Evolutionary conservation across 2,113 vertebrate genomes (phyloP).

Genomic region (Centropristis striata): DNA sequence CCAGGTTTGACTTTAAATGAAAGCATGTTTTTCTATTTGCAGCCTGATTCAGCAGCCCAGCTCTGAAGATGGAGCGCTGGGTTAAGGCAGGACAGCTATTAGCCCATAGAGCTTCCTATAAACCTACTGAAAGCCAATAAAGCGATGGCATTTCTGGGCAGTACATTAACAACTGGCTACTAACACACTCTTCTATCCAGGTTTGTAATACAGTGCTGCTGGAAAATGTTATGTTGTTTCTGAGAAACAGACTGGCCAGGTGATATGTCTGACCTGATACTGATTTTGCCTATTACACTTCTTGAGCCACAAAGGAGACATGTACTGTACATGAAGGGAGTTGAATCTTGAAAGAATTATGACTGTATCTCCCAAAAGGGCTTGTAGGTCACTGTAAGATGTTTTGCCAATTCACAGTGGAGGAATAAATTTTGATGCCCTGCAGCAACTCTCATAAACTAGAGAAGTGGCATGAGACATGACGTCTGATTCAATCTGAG

Average conservation of each 20-base stretch:
- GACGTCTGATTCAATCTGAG: constrained; percentile 40
- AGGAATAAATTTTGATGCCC: neutral
- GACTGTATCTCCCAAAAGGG: neutral
- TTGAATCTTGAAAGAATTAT: constrained; percentile 4
- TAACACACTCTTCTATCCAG: constrained; percentile 9
- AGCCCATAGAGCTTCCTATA: constrained; percentile 21
- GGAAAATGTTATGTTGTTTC: constrained; percentile 33
- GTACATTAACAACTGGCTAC: constrained; percentile 34
- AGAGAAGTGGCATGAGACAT: constrained; percentile 3
- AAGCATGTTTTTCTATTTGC: constrained; percentile 12
- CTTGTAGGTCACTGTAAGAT: constrained; percentile 1
- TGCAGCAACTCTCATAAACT: neutral
- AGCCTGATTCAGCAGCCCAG: constrained; percentile 40
- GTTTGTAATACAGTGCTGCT: constrained; percentile 22
- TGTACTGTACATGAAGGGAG: neutral
- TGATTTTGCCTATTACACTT: constrained; percentile 1
- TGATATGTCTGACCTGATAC: constrained; percentile 14
- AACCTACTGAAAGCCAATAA: constrained; percentile 47
- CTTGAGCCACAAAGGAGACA: neutral
- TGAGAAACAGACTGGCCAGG: neutral
- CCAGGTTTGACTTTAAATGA: constrained; percentile 23
- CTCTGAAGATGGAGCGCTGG: neutral
- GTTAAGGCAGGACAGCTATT: constrained; percentile 36
- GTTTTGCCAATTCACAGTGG: neutral
- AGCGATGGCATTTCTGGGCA: constrained; percentile 9